These are phyloP conservation scores for Miltochrista miniata DNA, from an alignment of 2,888 invertebrate genomes.

Conservation along the genomic window DNA sequence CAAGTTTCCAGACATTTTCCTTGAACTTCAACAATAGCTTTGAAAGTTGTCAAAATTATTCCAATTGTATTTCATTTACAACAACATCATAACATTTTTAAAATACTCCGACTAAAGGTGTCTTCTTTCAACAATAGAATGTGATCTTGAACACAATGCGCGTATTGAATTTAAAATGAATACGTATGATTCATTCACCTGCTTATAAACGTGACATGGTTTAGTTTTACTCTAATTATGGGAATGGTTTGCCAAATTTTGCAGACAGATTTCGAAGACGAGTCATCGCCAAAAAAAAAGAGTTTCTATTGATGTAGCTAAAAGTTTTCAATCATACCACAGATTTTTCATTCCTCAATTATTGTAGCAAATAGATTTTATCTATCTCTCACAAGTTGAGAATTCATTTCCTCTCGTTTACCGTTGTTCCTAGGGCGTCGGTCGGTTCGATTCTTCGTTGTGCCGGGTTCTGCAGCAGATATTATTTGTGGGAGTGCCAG, in stretches of 20 bases:
- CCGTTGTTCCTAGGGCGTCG: conserved; percentile 26
- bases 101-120: background rate
- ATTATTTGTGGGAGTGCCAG: conserved; percentile 29
- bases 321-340: background rate
- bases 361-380: conserved; percentile 14
- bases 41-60: background rate
- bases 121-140: conserved; percentile 16
- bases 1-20: background rate
- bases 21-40: background rate
- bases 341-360: conserved; percentile 8
- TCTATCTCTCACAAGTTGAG: conserved; percentile 32
- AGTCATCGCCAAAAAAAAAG: background rate
- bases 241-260: conserved; percentile 14
- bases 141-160: conserved; percentile 45
- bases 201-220: conserved; percentile 30
- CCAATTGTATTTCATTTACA: background rate
- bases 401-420: conserved; percentile 54
- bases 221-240: conserved; percentile 14
- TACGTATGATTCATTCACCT: conserved; percentile 46
- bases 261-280: background rate
- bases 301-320: background rate
- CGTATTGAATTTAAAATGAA: conserved; percentile 46
- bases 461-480: conserved; percentile 46
- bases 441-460: conserved; percentile 32
- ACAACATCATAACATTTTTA: background rate